Conservation (phyloP, 2,797 vertebrate species). For the Psittacula echo region DNA sequence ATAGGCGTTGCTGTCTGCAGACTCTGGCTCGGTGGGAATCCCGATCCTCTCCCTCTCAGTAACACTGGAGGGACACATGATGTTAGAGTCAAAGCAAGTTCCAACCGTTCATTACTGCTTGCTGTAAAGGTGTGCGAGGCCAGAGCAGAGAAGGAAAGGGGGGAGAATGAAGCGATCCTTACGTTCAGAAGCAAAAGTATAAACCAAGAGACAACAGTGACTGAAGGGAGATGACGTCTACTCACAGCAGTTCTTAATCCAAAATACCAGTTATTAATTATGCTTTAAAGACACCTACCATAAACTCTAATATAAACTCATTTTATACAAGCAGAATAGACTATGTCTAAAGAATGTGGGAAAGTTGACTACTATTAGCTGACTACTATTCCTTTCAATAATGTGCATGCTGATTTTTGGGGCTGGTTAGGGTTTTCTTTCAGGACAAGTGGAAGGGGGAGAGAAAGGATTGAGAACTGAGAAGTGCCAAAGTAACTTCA, state of each 20-base stretch:
- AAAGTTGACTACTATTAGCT: background rate
- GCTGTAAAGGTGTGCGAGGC: background rate
- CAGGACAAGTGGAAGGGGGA: background rate
- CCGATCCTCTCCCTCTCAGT: conserved; percentile 91
- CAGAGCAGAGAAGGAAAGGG: background rate
- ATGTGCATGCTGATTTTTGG: background rate
- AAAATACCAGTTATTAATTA: background rate
- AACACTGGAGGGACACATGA: conserved; percentile 56
- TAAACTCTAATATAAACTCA: background rate
- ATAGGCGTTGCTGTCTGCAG: conserved; percentile 86
- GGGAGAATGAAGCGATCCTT: background rate
- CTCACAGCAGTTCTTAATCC: background rate
- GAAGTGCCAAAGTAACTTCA: background rate
- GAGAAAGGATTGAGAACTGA: background rate
- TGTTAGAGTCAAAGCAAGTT: background rate
- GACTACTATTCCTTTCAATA: background rate
- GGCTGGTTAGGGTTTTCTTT: background rate
- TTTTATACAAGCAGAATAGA: background rate
- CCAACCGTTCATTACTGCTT: background rate
- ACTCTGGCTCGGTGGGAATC: conserved; percentile 90
- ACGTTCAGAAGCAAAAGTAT: background rate
- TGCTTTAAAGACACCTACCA: background rate
- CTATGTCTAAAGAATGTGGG: background rate
- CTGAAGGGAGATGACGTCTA: background rate
- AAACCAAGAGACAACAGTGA: background rate